Conservation (phyloP, 2,797 vertebrate species). For the Chiloscyllium punctatum region DNA sequence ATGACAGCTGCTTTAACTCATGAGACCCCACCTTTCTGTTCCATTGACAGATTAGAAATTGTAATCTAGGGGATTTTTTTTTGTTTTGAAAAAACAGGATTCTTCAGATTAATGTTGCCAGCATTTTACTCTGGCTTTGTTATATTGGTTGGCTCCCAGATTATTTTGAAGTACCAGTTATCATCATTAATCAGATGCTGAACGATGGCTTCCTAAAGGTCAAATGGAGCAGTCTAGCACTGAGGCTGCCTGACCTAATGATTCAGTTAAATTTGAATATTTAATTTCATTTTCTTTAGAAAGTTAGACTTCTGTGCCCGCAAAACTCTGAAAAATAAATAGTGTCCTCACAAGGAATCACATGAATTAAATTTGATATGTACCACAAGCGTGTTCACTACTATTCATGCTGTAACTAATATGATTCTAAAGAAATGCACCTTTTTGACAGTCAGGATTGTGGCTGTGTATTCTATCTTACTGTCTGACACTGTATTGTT, state of each 20-base stretch:
- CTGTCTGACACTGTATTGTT: no score
- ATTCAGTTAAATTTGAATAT: background rate
- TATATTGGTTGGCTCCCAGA: background rate
- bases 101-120: background rate
- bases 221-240: background rate
- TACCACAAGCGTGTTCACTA: background rate
- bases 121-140: background rate
- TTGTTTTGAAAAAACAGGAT: background rate
- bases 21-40: background rate
- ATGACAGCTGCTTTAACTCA: background rate
- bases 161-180: background rate
- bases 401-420: background rate
- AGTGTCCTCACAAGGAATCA: background rate
- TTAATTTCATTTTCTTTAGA: background rate
- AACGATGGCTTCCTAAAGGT: background rate
- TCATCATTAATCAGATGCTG: background rate
- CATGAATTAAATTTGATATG: background rate
- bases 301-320: background rate
- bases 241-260: background rate
- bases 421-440: background rate
- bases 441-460: no score
- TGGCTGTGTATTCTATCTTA: no score
- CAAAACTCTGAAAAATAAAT: background rate
- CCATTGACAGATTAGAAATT: background rate
- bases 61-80: background rate